A percentile compares a stretch with the other conserved stretches of the same genome.
Conservation (phyloP, 1,140 invertebrate species). For the Calliopsis andreniformis region DNA sequence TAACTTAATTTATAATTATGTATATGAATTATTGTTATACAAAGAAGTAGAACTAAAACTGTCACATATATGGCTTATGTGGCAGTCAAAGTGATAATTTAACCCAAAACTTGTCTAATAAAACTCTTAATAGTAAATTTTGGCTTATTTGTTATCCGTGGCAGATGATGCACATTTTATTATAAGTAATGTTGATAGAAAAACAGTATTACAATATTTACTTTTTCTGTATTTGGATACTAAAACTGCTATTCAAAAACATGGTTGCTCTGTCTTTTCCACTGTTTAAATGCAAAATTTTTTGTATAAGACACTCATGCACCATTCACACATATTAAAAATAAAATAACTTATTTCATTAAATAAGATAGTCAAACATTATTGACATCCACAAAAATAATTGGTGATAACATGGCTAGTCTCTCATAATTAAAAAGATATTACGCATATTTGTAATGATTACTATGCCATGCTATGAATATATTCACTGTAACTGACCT, state of each 20-base stretch:
- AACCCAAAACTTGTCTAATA: slow-evolving; percentile 19
- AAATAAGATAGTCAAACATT: slow-evolving; percentile 47
- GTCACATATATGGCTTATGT: too few relatives aligned
- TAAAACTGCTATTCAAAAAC: slow-evolving; percentile 20
- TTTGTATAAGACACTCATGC: slow-evolving; percentile 59
- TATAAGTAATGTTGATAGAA: slow-evolving; percentile 33
- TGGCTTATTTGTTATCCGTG: not conserved
- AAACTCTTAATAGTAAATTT: not conserved
- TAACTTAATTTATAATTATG: too few relatives aligned
- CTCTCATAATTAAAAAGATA: slow-evolving; percentile 43
- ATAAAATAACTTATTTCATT: slow-evolving; percentile 62
- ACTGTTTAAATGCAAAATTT: slow-evolving; percentile 52
- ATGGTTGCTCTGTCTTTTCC: not conserved
- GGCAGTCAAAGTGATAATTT: too few relatives aligned
- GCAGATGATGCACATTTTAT: slow-evolving; percentile 24
- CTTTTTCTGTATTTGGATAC: slow-evolving; percentile 13
- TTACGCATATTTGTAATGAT: slow-evolving; percentile 23
- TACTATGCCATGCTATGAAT: slow-evolving; percentile 20
- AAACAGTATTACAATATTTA: slow-evolving; percentile 19
- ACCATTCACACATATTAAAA: slow-evolving; percentile 47
- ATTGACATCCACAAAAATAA: slow-evolving; percentile 21
- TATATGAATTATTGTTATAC: too few relatives aligned
- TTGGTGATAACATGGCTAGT: slow-evolving; percentile 42
- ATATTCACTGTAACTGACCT: slow-evolving; percentile 26
- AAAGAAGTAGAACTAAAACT: too few relatives aligned